Conservation (phyloP, 2,113 vertebrate species). For the Helogale parvula region DNA sequence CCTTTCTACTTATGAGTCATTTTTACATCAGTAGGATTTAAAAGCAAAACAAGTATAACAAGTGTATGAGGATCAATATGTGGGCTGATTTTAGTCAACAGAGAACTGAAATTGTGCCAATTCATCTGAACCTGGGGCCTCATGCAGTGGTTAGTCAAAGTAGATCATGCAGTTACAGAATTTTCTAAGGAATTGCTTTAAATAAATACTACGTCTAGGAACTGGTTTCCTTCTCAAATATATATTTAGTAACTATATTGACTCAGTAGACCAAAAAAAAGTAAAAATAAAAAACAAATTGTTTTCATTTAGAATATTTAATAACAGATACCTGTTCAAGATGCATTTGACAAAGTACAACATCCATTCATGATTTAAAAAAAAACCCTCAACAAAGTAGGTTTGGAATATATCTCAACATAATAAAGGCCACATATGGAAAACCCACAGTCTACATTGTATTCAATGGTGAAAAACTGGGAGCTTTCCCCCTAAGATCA, state of each 20-base stretch:
- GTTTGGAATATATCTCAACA: no score
- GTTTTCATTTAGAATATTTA: not conserved
- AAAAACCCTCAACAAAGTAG: not conserved
- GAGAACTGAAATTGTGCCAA: not conserved
- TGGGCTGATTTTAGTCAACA: not conserved
- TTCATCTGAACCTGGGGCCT: not conserved
- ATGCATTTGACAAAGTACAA: not conserved
- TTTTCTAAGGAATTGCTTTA: conserved; percentile 42
- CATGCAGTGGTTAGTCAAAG: not conserved
- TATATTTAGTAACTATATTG: not conserved
- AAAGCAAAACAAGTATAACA: conserved; percentile 18
- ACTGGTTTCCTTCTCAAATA: conserved; percentile 22
- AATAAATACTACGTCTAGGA: conserved; percentile 30
- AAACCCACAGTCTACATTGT: no score
- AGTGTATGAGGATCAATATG: not conserved
- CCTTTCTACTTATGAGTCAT: not conserved
- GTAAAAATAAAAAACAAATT: not conserved
- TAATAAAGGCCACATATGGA: no score
- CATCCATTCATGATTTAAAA: not conserved
- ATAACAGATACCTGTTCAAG: not conserved
- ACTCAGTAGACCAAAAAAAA: not conserved
- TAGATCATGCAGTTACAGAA: not conserved
- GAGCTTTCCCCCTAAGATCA: not conserved
- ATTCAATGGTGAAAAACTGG: no score
- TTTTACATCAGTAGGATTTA: conserved; percentile 9